These are phyloP conservation scores for Darevskia mixta DNA, from an alignment of 2,797 vertebrate species.

Conservation along the genomic window DNA sequence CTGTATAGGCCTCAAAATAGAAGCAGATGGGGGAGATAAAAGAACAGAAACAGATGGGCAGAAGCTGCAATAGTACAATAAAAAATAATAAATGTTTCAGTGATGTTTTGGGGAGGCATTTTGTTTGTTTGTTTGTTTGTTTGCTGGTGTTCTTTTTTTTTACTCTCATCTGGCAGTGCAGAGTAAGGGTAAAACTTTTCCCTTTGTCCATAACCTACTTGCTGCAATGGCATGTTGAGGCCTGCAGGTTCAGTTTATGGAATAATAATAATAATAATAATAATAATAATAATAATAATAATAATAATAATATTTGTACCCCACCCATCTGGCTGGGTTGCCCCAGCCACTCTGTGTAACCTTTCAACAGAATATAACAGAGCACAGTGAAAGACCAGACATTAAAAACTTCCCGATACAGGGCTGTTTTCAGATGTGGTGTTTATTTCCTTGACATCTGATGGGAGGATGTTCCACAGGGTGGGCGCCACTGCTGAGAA, in stretches of 20 bases:
- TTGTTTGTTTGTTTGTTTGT: neutral
- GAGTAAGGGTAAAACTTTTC: neutral
- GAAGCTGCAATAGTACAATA: neutral
- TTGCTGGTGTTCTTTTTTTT: conserved; percentile 17
- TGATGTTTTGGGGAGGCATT: conserved; percentile 12
- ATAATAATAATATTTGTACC: too few species aligned
- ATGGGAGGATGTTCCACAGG: too few species aligned
- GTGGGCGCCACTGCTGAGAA: too few species aligned
- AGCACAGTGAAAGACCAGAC: too few species aligned
- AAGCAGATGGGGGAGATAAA: conserved; percentile 51
- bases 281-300: too few species aligned
- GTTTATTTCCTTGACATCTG: too few species aligned
- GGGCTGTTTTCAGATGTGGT: too few species aligned
- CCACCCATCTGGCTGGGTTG: too few species aligned
- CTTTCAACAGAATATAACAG: too few species aligned
- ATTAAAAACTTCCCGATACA: too few species aligned
- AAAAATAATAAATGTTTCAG: neutral
- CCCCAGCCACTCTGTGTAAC: too few species aligned
- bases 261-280: neutral
- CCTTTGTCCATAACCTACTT: too few species aligned
- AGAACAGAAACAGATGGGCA: conserved; percentile 10
- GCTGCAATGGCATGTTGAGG: neutral
- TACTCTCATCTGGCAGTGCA: neutral
- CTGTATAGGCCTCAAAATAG: conserved; percentile 43
- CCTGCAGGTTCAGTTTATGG: neutral